Evolutionary conservation across 2,113 vertebrate species (phyloP), one percentile per base, ranked within the genome.

Genomic region (Canis aureus): DNA sequence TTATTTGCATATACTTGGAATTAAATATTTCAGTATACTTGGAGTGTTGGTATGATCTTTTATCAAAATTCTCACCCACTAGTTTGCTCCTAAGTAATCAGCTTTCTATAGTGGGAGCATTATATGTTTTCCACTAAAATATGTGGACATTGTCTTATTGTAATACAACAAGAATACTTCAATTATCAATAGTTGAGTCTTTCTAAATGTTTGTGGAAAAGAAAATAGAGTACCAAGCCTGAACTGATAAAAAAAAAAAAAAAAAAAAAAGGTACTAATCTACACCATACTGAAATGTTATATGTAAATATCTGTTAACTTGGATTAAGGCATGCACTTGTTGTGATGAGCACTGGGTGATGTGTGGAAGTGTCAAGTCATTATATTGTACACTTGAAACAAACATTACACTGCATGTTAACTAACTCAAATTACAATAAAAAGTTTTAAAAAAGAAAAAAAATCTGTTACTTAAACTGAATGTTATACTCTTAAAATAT

Each of bases 11-110:
- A 59, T 19, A 74, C 12, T 67, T 89, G 11, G 2, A 93, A 94
- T 92, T 95, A 89, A 92, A 89, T 85, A 73, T 89, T 89, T 67
- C 81, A 23, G 49, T 38, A 17, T 84, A 86, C 2, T 76, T 94
- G 59, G 57, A 85, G 76, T 85, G 8, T 64, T 92, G 94, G 10
- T 73, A 22, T 94, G 32, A 53, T 89, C 11, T 23, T 80, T 89
- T 80, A 38, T 89, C 69, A 94, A 85, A 87, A 74, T 4, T 51
- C 2, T 91, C 17, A 74, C 57, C 20, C 49, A 89, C 55, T 3
- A 55, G 49, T n/a, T 82, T 78, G 27, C n/a, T 84, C 2, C 32
- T 91, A 23, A 57, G 9, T 85, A 76, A 86, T 81, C 38, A 91
- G 16, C 9, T 89, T 93, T 95, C 49, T 92, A 17, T 19, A 79